phyloP scores from a whole-genome alignment of 2,888 invertebrate species.

The Diarsia mendica region DNA sequence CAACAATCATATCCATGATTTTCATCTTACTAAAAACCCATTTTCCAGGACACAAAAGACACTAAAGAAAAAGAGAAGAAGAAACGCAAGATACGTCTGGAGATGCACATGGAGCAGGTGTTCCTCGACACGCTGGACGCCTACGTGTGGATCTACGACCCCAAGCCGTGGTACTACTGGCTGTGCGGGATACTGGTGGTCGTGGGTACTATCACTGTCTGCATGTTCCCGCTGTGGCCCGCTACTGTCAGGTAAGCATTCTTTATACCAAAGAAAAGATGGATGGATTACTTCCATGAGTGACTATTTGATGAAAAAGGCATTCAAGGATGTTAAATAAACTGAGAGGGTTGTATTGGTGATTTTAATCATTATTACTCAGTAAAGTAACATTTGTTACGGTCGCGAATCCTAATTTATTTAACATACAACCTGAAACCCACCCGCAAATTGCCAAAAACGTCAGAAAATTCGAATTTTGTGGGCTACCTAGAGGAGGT shows the following conservation, averaged over 20 bases:
- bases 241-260: slow-evolving; percentile 94
- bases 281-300: too few species aligned
- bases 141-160: slow-evolving; percentile 99
- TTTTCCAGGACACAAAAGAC: slow-evolving; percentile 80
- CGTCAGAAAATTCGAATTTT: too few species aligned
- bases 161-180: slow-evolving; percentile 98
- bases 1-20: background rate
- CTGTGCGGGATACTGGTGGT: slow-evolving; percentile 97
- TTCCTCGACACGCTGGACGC: slow-evolving; percentile 98
- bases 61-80: slow-evolving; percentile 90
- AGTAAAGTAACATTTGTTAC: too few species aligned
- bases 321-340: too few species aligned
- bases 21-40: background rate
- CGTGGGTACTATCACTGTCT: slow-evolving; percentile 97
- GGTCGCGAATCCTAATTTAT: too few species aligned
- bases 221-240: slow-evolving; percentile 99
- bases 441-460: too few species aligned
- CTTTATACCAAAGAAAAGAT: too few species aligned
- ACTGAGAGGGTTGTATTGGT: too few species aligned
- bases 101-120: slow-evolving; percentile 98
- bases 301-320: too few species aligned
- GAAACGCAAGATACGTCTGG: slow-evolving; percentile 97
- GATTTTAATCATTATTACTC: too few species aligned
- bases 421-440: too few species aligned
- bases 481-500: too few species aligned